Base-by-base conservation (phyloP, 2,113 vertebrate species). In the Cavia porcellus region DNA sequence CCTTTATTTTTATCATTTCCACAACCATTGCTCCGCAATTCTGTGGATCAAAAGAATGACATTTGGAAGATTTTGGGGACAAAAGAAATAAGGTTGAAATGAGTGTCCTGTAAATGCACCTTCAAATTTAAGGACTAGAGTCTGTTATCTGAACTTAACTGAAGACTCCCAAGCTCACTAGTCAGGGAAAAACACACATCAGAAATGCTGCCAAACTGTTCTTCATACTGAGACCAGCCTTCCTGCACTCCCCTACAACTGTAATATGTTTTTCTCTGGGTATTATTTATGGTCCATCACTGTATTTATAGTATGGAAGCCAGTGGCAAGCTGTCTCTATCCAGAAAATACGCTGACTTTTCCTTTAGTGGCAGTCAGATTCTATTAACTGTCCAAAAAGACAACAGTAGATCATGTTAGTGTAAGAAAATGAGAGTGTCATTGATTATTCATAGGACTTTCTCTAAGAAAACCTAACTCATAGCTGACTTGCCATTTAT, bases 101-200 rank as follows among this genome's bases (percentile, higher is more conserved):
- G 1, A 81, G 10, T 25, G 32, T 42, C 32, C 7, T 61, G 4
- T 79, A 28, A 28, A 50, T 15, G 72, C 45, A 11, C 42, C 20
- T 90, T 70, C 62, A 86, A 38, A 95, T 86, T 38, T 13, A 81
- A 22, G 25, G 3, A 35, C 5, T 61, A 24, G 70, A 59, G 38
- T 95, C 81, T 70, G 4, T 79, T 75, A 64, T 55, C 22, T 70
- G n/a, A 95, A 90, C n/a, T 79, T 81, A 47, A 68, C 4, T 90
- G 47, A 74, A 25, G 45, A 59, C 24, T 24, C 30, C 11, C n/a
- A 85, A 32, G 24, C 30, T 90, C 47, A 52, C 42, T 32, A 59
- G 15, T 3, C 38, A 85, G 81, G 30, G 4, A 6, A 24, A 1
- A 47, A 8, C 50, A 79, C 50, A 59, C 8, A 50, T 5, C 66